Conservation (phyloP, 2,888 invertebrate genomes). For the Tenthredo distinguenda region DNA sequence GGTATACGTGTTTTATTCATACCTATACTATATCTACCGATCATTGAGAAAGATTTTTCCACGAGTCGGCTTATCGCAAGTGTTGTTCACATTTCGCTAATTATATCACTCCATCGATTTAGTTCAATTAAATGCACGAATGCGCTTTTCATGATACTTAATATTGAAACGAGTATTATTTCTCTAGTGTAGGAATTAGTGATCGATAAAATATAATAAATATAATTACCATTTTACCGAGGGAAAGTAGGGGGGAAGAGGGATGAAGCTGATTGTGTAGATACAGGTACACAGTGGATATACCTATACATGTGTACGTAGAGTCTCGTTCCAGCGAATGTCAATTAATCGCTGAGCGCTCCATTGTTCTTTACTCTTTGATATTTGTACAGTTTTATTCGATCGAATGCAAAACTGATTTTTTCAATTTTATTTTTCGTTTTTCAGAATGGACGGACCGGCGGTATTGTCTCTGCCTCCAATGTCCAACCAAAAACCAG, state of each 20-base stretch:
- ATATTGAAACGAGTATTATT: conserved; percentile 54
- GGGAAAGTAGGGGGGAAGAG: neutral
- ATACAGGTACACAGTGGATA: conserved; percentile 11
- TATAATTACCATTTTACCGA: conserved; percentile 62
- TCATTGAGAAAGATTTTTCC: neutral
- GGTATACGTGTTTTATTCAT: neutral
- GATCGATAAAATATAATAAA: conserved; percentile 67
- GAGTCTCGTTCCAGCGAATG: conserved; percentile 6
- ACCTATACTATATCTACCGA: neutral
- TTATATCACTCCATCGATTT: conserved; percentile 16
- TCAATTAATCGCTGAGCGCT: conserved; percentile 43
- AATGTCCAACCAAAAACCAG: conserved; percentile 78
- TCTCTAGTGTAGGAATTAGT: conserved; percentile 57
- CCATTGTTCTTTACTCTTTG: conserved; percentile 46
- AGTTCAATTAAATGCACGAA: conserved; percentile 28
- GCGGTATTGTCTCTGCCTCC: conserved; percentile 78
- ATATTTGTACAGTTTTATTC: conserved; percentile 51
- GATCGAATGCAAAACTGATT: conserved; percentile 32
- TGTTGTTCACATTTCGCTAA: conserved; percentile 44
- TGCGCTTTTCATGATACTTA: conserved; percentile 35
- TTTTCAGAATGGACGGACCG: conserved; percentile 80
- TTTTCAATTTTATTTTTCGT: conserved; percentile 43
- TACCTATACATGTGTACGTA: neutral
- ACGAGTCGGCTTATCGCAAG: neutral
- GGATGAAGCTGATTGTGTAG: neutral